Base-by-base conservation (phyloP, 2,113 vertebrate genomes). In the Aleadryas rufinucha region DNA sequence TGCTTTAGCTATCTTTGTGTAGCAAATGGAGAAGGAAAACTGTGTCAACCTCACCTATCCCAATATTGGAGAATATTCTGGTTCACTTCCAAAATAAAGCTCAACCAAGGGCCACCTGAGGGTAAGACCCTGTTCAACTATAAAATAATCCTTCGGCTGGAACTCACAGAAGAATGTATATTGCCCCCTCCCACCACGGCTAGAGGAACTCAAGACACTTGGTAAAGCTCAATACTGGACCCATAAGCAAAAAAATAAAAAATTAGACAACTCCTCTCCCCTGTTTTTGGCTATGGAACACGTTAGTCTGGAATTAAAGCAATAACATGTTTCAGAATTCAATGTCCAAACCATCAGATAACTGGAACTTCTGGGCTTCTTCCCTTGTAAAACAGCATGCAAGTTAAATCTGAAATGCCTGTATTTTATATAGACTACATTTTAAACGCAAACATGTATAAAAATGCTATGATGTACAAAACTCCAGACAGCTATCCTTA, bases 241-340 rank as follows among this genome's bases (percentile, higher is more conserved):
- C 65, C 68, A 16, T n/a, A 88, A 91, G 53, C 47, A 85, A 83
- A 84, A 66, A 83, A 83, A 49, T 20, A 52, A 49, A 66, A 80
- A 61, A 45, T 37, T 47, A 47, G 19, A 28, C 19, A 27, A 61
- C 1, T 2, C 20, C 17, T 42, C 28, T 20, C 1, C 6, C 7
- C 39, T 11, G 1, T 1, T 75, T 90, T 87, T 89, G 56, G 24
- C 64, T 63, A 37, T 52, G 70, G 75, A 90, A 88, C 45, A 6
- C 10, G 0, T 66, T 90, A 71, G 35, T 84, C 68, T 75, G 87
- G 30, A 95, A 89, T 95, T 89, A 96, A 89, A 96, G 90, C 89
- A 96, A 95, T 95, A 95, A 92, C 66, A 63, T 79, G 37, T 91
- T 96, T 94, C 42, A 59, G 56, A 79, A 76, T 89, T 92, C 57